Percentiles rank a stretch among this genome's conserved stretches.
Evolutionary conservation across 2,888 invertebrate genomes (phyloP).

Genomic region (Andrena dorsata): DNA sequence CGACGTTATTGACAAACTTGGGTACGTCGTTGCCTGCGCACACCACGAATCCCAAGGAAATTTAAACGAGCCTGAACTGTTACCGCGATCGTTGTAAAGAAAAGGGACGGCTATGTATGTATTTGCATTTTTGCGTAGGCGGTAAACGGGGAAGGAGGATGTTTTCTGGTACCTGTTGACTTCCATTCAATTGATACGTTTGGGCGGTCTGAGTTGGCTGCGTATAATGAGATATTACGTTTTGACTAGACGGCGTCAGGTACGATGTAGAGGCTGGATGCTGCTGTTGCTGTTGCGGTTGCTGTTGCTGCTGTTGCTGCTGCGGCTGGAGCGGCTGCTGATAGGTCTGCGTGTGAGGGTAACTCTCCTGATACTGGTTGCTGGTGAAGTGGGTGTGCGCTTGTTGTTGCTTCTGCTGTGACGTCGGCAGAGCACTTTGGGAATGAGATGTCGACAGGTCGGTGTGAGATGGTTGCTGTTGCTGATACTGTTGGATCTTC

Average conservation of each 20-base stretch:
- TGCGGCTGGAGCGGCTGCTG: conserved; percentile 84
- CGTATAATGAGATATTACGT: conserved; percentile 81
- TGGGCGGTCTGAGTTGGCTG: conserved; percentile 79
- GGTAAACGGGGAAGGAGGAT: too few species aligned
- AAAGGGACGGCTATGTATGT: too few species aligned
- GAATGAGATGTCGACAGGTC: conserved; percentile 82
- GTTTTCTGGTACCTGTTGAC: conserved; percentile 77
- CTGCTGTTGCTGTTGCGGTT: conserved; percentile 78
- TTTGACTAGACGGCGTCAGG: conserved; percentile 80
- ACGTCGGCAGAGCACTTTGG: conserved; percentile 77
- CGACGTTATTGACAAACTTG: conserved; percentile 80
- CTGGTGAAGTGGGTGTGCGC: conserved; percentile 82
- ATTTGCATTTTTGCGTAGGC: too few species aligned
- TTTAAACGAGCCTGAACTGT: too few species aligned
- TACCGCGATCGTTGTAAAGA: neutral
- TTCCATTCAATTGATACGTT: conserved; percentile 82
- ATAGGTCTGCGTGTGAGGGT: conserved; percentile 85
- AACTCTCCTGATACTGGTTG: conserved; percentile 85
- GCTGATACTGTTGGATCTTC: conserved; percentile 81
- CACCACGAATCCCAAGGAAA: neutral
- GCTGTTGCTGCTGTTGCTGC: conserved; percentile 82
- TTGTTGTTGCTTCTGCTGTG: conserved; percentile 80
- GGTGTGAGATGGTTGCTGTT: conserved; percentile 83
- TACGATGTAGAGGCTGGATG: conserved; percentile 82
- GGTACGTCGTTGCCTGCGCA: conserved; percentile 80